Evolutionary conservation across 2,113 vertebrate species (phyloP).

Genomic region (Ailurus styani): DNA sequence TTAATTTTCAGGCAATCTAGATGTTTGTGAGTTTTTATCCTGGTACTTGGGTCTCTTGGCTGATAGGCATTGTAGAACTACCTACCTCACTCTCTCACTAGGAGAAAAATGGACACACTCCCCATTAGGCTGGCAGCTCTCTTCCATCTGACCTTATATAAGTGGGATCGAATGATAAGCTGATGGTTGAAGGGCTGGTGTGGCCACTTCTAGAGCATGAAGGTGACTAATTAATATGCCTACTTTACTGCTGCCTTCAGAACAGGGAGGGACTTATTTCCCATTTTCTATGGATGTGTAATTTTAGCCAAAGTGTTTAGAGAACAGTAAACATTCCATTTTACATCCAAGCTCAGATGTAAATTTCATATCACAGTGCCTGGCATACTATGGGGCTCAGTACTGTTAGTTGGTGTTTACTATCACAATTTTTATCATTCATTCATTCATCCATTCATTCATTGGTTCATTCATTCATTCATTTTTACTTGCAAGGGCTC

Average conservation of each 20-base stretch:
- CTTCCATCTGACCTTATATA: background rate
- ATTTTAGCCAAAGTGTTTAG: background rate
- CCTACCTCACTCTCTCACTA: background rate
- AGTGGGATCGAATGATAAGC: background rate
- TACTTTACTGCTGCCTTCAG: background rate
- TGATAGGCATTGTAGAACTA: background rate
- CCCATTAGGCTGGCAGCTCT: background rate
- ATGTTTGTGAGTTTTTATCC: background rate
- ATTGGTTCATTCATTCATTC: background rate
- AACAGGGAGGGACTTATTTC: background rate
- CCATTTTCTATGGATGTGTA: background rate
- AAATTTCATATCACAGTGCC: background rate
- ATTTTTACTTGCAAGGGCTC: background rate
- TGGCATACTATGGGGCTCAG: background rate
- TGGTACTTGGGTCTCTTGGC: background rate
- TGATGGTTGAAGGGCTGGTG: background rate
- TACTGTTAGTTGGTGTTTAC: background rate
- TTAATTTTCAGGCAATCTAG: background rate
- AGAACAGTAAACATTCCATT: background rate
- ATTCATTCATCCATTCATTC: background rate
- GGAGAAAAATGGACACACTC: background rate
- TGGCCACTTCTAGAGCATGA: background rate
- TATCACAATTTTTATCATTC: background rate
- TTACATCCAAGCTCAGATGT: background rate
- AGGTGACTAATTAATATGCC: background rate